These are phyloP conservation scores for Probosciger aterrimus DNA, from an alignment of 2,113 vertebrate genomes.

Conservation along the genomic window DNA sequence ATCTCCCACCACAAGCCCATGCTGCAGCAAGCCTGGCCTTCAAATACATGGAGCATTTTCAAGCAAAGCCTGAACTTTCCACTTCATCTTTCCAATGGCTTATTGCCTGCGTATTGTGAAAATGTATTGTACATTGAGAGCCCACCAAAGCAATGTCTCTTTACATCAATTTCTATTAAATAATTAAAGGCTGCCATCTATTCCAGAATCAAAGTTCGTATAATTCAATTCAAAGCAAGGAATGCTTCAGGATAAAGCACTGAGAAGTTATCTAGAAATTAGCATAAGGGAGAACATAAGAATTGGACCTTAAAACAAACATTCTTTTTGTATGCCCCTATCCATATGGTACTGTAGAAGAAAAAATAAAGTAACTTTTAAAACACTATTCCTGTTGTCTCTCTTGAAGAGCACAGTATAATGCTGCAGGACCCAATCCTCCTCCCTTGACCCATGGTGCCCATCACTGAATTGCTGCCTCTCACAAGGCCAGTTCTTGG, in stretches of 20 bases:
- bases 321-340: neutral
- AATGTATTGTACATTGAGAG: neutral
- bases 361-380: neutral
- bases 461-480: neutral
- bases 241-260: neutral
- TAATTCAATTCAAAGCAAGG: neutral
- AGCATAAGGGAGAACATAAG: neutral
- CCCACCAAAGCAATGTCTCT: neutral
- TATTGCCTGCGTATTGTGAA: neutral
- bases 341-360: neutral
- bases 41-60: neutral
- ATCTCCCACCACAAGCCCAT: neutral
- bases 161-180: neutral
- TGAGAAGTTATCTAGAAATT: neutral
- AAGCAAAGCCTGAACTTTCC: neutral
- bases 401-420: neutral
- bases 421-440: rapidly evolving
- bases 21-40: neutral
- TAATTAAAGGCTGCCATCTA: conserved; percentile 37
- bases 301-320: neutral
- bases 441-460: rapidly evolving
- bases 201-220: neutral
- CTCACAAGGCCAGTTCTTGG: neutral
- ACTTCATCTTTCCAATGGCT: neutral
- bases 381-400: neutral